These are phyloP conservation scores for Nipponia nippon DNA, from an alignment of 2,113 vertebrate species.

Conservation along the genomic window DNA sequence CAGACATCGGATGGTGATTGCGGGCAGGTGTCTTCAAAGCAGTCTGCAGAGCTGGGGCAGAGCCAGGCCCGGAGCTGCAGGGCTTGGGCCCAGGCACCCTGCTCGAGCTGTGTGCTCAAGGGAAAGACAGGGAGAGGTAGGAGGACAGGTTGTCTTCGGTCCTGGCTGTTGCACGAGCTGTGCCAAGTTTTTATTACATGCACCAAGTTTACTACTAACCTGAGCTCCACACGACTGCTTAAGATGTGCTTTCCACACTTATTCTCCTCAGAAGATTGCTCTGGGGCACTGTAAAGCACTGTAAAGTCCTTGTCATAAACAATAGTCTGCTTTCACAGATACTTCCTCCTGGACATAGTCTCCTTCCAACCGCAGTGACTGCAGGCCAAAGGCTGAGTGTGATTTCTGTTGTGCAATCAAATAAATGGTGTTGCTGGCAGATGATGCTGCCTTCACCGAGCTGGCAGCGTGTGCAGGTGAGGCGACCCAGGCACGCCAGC, in stretches of 20 bases:
- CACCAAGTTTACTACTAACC: not conserved
- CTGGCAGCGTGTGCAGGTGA: not conserved
- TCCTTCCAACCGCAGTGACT: not conserved
- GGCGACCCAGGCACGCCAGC: not conserved
- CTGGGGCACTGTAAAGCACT: not conserved
- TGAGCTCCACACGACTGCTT: not conserved
- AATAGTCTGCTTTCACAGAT: not conserved
- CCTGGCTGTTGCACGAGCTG: not conserved
- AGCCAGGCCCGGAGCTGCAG: not conserved
- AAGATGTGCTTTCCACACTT: not conserved
- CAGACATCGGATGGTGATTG: not conserved
- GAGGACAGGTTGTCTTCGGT: not conserved
- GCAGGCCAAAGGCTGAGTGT: not conserved
- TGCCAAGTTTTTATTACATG: not conserved
- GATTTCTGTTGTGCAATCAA: not conserved
- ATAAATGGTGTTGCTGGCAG: not conserved
- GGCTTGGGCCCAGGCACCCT: not conserved
- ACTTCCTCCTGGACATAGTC: not conserved
- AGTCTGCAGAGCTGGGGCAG: not conserved
- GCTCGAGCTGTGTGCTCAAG: not conserved
- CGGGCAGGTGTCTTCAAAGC: not conserved
- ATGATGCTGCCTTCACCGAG: not conserved
- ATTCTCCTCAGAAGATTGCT: not conserved
- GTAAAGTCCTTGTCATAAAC: not conserved
- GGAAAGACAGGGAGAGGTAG: not conserved